Evolutionary conservation across 2,797 vertebrate species (phyloP), one percentile per base, ranked within the genome.

Genomic region (Takifugu rubripes): DNA sequence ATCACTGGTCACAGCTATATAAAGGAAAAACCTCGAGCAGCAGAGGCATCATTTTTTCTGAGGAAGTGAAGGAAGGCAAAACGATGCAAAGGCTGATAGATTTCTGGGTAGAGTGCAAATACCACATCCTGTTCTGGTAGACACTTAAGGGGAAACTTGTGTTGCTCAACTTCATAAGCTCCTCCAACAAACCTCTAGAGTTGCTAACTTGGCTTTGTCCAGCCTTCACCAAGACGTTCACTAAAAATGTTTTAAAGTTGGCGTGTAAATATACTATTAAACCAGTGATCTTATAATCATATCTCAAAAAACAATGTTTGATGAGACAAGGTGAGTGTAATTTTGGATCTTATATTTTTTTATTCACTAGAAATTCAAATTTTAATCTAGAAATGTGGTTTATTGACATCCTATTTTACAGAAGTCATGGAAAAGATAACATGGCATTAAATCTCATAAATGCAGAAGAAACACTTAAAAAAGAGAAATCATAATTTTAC

Each of bases 51-150:
- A 66, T 25, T 60, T 7, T 25, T 64, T 55, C 48, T 67, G 11
- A 61, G 62, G 61, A 64, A 69, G 36, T 26, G 68, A 81, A 53
- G 70, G 36, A 61, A 64, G 59, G 1, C 21, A 75, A 33, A 70
- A 17, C 56, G 55, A 81, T 61, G 56, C n/a, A 73, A 43, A 55
- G 59, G 54, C 49, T 69, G 72, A 68, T 46, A 25, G 43, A 54
- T 62, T 59, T 61, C 11, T 59, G 52, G 33, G 52, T 53, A 66
- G 51, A 56, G 59, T 24, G 2, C 12, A 40, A 21, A 70, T 21
- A 86, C 91, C 90, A 92, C 89, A 90, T 92, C 90, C 91, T 86
- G 88, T 90, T 81, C 78, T 74, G 59, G 45, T 64, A 78, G 59
- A 63, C 52, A 72, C 45, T 72, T 58, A 73, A 52, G 61, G 74